Conservation (phyloP, 2,113 vertebrate species). For the Lepidiolamprologus cunningtoni region DNA sequence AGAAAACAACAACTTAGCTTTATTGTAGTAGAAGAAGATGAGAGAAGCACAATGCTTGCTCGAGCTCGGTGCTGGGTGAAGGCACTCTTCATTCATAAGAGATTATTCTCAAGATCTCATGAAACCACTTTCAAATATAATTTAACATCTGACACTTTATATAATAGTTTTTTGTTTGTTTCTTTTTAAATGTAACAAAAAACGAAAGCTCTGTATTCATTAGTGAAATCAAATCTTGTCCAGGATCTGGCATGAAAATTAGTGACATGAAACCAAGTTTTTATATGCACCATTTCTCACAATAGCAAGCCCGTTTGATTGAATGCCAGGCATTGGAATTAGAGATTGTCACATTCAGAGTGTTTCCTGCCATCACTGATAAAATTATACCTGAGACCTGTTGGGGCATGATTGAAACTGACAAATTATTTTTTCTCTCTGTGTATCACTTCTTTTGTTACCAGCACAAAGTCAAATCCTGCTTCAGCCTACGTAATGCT, state of each 20-base stretch:
- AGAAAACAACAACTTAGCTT: not conserved
- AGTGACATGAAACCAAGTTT: not conserved
- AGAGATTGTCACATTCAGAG: not conserved
- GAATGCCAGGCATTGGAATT: not conserved
- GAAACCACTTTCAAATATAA: not conserved
- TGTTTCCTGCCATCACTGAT: not conserved
- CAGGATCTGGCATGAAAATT: not conserved
- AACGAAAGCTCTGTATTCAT: not conserved
- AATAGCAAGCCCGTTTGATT: not conserved
- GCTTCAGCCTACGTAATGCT: not conserved
- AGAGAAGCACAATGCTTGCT: not conserved
- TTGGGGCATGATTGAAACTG: not conserved
- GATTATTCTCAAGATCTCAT: not conserved
- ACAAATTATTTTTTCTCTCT: not conserved
- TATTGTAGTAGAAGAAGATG: not conserved
- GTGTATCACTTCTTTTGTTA: not conserved
- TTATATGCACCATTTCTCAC: not conserved
- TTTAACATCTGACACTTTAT: not conserved
- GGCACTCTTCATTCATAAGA: not conserved
- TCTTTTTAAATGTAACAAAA: not conserved
- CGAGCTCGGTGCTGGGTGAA: not conserved
- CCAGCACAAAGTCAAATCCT: not conserved
- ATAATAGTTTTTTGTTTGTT: not conserved
- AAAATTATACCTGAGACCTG: conserved; percentile 3
- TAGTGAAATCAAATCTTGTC: not conserved